Conservation (phyloP, 37 sponge, comb jelly and placozoan genomes). For the Halichondria panicea region DNA sequence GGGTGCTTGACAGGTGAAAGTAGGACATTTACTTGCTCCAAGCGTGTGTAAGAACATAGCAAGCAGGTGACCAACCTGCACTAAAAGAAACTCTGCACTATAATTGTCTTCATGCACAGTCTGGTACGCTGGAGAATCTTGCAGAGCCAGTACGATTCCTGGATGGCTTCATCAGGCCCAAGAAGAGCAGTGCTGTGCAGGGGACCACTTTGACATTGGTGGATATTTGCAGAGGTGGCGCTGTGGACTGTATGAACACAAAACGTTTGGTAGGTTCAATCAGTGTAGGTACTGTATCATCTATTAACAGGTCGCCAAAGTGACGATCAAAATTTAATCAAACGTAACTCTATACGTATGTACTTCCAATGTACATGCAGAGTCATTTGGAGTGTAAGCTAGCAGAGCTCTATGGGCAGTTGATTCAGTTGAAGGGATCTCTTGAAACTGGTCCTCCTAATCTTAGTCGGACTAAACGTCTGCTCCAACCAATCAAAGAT, state of each 20-base stretch:
- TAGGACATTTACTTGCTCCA: too few species aligned
- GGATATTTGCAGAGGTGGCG: slow-evolving; percentile 41
- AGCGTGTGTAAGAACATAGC: too few species aligned
- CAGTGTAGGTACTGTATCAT: too few species aligned
- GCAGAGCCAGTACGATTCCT: slow-evolving; percentile 23
- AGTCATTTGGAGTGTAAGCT: slow-evolving; percentile 52
- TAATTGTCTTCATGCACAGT: background rate
- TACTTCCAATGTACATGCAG: slow-evolving; percentile 5
- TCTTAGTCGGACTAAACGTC: too few species aligned
- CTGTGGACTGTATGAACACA: slow-evolving; percentile 51
- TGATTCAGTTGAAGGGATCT: slow-evolving; percentile 22
- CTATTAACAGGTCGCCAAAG: too few species aligned
- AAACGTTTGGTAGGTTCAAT: slow-evolving; percentile 42
- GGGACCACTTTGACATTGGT: slow-evolving; percentile 12
- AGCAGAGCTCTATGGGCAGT: slow-evolving; percentile 30
- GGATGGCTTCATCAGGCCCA: slow-evolving; percentile 11
- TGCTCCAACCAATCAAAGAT: slow-evolving; percentile 27
- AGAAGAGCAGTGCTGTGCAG: background rate
- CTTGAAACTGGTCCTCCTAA: slow-evolving; percentile 24
- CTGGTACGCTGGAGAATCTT: background rate
- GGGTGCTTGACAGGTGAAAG: too few species aligned
- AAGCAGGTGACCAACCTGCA: too few species aligned
- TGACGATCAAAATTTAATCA: too few species aligned
- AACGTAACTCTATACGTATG: too few species aligned
- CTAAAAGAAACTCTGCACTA: too few species aligned